These are phyloP conservation scores for Pogonognathellus flavescens DNA, from an alignment of 1,140 invertebrate genomes.

Conservation along the genomic window DNA sequence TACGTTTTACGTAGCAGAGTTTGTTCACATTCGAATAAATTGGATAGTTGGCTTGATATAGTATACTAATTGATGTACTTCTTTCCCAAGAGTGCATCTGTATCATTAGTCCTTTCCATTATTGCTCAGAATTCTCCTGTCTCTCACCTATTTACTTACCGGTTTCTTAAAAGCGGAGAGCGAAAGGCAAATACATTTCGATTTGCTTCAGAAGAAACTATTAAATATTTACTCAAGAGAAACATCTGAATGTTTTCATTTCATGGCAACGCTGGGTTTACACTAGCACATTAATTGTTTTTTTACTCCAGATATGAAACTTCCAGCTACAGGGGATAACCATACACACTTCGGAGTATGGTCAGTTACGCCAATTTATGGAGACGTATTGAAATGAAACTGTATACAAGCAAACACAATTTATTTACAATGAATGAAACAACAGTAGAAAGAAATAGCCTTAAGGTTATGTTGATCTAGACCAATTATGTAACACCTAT, in stretches of 20 bases:
- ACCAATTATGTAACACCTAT: too few species aligned
- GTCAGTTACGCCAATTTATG: too few species aligned
- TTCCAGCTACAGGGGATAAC: too few species aligned
- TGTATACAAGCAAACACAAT: too few species aligned
- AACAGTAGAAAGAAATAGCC: too few species aligned
- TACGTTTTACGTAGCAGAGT: not conserved
- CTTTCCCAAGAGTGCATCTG: not conserved
- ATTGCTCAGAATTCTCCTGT: not conserved
- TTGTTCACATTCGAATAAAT: not conserved
- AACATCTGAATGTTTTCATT: not conserved
- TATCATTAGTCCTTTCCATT: not conserved
- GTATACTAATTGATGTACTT: slow-evolving; percentile 19
- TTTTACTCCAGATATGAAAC: too few species aligned
- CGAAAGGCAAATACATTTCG: slow-evolving; percentile 31
- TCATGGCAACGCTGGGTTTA: too few species aligned
- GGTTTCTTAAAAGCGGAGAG: slow-evolving; percentile 18
- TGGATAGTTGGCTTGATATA: not conserved
- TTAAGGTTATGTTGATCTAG: too few species aligned
- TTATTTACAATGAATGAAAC: too few species aligned
- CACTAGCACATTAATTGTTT: too few species aligned
- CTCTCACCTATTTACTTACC: not conserved
- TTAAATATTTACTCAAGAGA: slow-evolving; percentile 26
- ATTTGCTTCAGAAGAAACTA: not conserved
- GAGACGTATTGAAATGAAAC: too few species aligned
- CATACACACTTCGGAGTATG: too few species aligned